Percentiles rank a stretch among this genome's conserved stretches.
Conservation (phyloP, 1,140 invertebrate genomes). For the Drosophila suzukii region DNA sequence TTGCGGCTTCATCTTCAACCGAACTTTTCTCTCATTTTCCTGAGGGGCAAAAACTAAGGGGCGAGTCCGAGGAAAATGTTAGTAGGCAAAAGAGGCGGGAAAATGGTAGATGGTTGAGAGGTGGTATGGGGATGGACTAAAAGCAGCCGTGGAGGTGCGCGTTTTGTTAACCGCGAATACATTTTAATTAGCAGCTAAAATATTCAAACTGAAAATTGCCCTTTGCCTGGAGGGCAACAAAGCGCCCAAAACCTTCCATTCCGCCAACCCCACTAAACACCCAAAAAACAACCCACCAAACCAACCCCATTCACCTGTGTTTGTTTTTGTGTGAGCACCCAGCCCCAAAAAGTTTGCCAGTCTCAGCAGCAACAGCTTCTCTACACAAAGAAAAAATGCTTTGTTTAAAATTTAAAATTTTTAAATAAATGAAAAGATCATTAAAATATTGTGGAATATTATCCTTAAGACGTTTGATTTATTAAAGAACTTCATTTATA, state of each 20-base stretch:
- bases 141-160: conserved; percentile 17
- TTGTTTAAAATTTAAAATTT: neutral
- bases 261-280: conserved; percentile 5
- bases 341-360: conserved; percentile 39
- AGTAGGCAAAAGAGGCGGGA: neutral
- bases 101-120: no score
- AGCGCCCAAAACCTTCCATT: conserved; percentile 6
- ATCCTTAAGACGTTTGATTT: no score
- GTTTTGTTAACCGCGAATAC: conserved; percentile 81
- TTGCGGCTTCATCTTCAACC: conserved; percentile 56
- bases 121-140: neutral
- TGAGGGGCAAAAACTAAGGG: conserved; percentile 3
- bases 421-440: neutral
- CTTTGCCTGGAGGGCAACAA: conserved; percentile 57
- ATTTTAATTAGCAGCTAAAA: conserved; percentile 82
- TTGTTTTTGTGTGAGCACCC: conserved; percentile 39
- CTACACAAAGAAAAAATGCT: conserved; percentile 6
- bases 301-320: conserved; percentile 22
- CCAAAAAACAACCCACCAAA: conserved; percentile 7
- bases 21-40: conserved; percentile 25
- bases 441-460: neutral
- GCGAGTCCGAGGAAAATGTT: no score
- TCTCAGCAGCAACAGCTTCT: conserved; percentile 33
- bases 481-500: no score
- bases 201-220: conserved; percentile 80